phyloP scores from a whole-genome alignment of 2,113 vertebrate species.

The Balaeniceps rex region DNA sequence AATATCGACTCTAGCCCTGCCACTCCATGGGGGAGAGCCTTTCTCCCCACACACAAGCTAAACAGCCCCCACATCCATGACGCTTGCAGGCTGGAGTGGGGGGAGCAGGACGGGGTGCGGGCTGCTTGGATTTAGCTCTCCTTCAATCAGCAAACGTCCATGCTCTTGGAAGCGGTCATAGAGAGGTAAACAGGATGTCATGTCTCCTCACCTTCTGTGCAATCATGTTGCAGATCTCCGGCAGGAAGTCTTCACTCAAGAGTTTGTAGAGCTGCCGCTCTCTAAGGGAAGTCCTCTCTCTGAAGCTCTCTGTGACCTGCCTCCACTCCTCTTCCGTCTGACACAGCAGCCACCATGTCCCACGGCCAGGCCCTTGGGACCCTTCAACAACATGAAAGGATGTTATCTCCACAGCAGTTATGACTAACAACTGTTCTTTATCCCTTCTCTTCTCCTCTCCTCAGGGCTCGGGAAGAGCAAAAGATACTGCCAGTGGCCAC shows the following conservation, averaged over 20 bases:
- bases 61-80: neutral
- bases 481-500: neutral
- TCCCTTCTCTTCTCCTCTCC: neutral
- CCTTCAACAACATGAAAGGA: slow-evolving; percentile 54
- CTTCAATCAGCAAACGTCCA: neutral
- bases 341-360: slow-evolving; percentile 93
- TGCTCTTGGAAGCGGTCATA: neutral
- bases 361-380: slow-evolving; percentile 77
- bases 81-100: neutral
- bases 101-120: neutral
- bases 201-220: slow-evolving; percentile 87
- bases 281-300: slow-evolving; percentile 87
- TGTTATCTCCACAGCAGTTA: neutral
- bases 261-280: slow-evolving; percentile 94
- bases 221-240: slow-evolving; percentile 97
- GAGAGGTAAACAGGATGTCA: slow-evolving; percentile 55
- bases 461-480: neutral
- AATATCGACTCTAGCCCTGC: neutral
- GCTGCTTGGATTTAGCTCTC: neutral
- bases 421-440: neutral
- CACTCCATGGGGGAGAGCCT: neutral
- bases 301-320: slow-evolving; percentile 90
- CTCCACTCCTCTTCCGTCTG: slow-evolving; percentile 94
- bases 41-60: neutral
- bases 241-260: slow-evolving; percentile 96